Evolutionary conservation across 30 jellyfish, hydroid and myxozoan species (phyloP).

Genomic region (Pseudorhiza aurosa): DNA sequence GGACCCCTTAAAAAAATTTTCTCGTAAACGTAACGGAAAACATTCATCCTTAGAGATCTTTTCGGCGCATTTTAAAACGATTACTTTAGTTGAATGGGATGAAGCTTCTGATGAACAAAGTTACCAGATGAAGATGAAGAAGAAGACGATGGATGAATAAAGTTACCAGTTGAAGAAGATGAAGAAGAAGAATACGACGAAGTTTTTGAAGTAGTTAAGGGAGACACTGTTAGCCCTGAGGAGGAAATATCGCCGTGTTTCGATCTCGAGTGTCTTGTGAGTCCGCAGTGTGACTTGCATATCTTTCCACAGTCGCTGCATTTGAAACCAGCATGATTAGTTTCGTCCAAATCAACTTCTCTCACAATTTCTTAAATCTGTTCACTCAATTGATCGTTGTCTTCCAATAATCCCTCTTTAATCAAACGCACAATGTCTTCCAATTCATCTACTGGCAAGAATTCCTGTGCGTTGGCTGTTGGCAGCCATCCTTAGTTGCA

Average conservation of each 20-base stretch:
- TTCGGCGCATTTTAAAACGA: constrained; percentile 5
- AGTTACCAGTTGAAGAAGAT: neutral
- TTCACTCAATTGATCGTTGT: too few species aligned
- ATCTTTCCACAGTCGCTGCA: constrained; percentile 23
- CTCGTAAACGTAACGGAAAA: neutral
- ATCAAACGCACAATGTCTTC: too few species aligned
- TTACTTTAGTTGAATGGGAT: neutral
- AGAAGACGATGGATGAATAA: neutral
- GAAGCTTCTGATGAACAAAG: neutral
- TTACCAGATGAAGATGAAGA: neutral
- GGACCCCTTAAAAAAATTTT: constrained; percentile 1
- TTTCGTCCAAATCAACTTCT: neutral
- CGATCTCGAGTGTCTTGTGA: constrained; percentile 1
- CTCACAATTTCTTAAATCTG: neutral
- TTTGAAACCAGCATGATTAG: neutral
- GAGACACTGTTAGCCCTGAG: neutral
- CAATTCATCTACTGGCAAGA: too few species aligned
- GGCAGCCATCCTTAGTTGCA: too few species aligned
- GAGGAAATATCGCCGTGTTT: neutral
- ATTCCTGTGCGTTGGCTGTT: too few species aligned
- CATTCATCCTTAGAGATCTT: constrained; percentile 4
- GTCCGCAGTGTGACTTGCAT: constrained; percentile 32
- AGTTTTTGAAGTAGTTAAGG: too few species aligned
- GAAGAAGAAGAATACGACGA: too few species aligned
- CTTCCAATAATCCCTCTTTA: too few species aligned